Base-by-base conservation (phyloP, 2,113 vertebrate genomes). In the Columba livia region DNA sequence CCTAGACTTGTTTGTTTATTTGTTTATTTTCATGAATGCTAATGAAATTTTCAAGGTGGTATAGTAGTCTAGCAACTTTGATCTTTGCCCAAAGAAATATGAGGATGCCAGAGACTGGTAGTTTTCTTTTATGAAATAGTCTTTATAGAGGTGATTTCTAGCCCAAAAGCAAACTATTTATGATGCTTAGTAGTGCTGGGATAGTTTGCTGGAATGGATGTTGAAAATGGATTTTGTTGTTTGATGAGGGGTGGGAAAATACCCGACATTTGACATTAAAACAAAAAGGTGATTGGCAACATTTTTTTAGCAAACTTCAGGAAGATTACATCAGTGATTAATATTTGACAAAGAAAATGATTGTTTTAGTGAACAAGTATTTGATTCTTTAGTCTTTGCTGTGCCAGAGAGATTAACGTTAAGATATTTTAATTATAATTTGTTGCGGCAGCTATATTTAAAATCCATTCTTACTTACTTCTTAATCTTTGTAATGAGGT, bases 401-500 rank as follows among this genome's bases (percentile, higher is more conserved):
- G 7, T 79, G 48, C 28, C 42, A 71, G 54, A 66, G 71, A 57
- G 40, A 88, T 85, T 72, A 94, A 64, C 0, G 1, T 38, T 66
- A 89, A 80, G 51, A 69, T 6, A 31, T 11, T 62, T 85, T 40
- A 40, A 40, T 40, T 92, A 34, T 38, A 71, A 77, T 80, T 85
- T 71, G 20, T 83, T 90, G 26, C 84, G 65, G 51, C 79, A 90
- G 48, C 38, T 95, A 3, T 89, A n/a, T 84, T 90, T 92, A 80
- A 93, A 58, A 80, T 72, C 6, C 1, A 3, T 58, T 91, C 36
- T 72, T 67, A 69, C 36, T 72, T 67, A 65, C 15, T 90, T 54
- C 64, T 58, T 73, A 78, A 64, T 64, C 31, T 90, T 90, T 40
- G 32, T 64, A 73, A 85, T 1, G 4, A 90, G 36, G 8, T 51